These are phyloP conservation scores for Elgonia sp. DNA, from an alignment of 2,888 invertebrate genomes.

Conservation along the genomic window DNA sequence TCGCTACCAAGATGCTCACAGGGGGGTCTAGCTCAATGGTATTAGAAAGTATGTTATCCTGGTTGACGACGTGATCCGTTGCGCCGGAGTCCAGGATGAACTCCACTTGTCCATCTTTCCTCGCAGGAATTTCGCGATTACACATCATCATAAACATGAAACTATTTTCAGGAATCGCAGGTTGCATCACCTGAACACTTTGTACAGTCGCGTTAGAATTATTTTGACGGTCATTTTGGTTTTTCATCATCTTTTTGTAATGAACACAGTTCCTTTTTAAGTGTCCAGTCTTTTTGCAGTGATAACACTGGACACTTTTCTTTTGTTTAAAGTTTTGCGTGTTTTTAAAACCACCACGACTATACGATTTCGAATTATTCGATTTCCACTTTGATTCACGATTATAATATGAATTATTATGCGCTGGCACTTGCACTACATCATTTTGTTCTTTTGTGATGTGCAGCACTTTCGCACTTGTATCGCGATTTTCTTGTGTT, in stretches of 20 bases:
- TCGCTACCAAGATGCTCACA: neutral
- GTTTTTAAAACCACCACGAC: neutral
- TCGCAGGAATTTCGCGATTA: neutral
- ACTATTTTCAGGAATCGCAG: neutral
- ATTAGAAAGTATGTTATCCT: neutral
- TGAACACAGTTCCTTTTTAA: conserved; percentile 3
- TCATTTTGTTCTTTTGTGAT: too few relatives aligned
- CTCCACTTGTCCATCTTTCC: neutral
- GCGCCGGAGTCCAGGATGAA: conserved; percentile 26
- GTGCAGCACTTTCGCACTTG: conserved; percentile 79
- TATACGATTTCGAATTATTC: too few relatives aligned
- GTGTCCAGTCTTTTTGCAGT: conserved; percentile 44
- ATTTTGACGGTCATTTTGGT: neutral
- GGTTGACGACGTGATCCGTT: conserved; percentile 9
- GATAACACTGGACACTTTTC: neutral
- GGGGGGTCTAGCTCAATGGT: neutral
- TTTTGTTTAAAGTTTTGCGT: neutral
- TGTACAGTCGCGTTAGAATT: neutral
- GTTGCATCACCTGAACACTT: neutral
- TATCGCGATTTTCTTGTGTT: conserved; percentile 72
- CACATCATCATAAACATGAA: conserved; percentile 18
- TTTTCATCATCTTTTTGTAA: neutral
- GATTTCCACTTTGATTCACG: too few relatives aligned
- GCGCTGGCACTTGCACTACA: too few relatives aligned
- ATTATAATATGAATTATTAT: too few relatives aligned